Base-by-base conservation (phyloP, 2,113 vertebrate genomes). In the Mastomys natalensis region DNA sequence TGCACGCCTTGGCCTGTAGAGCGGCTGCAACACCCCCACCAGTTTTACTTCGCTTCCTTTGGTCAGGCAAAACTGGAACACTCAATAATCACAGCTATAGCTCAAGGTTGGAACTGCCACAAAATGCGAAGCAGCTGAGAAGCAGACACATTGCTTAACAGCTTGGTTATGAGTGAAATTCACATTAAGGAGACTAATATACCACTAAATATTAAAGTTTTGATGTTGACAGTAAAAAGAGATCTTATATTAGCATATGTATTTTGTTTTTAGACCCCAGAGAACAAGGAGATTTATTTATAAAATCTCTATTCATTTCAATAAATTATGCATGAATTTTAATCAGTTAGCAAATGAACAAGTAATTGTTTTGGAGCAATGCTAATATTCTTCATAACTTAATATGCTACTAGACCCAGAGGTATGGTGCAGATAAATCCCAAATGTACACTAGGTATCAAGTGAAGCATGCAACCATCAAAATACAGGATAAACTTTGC, bases 311-410 rank as follows among this genome's bases (percentile, higher is more conserved):
- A 97, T 97, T 96, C 95, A 98, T 98, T 98, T 98, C 95, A 98
- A 98, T 98, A 98, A 99, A 99, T 99, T 99, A 99, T 98, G 97
- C 97, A 99, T 99, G 98, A 98, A 98, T 98, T 99, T 98, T 99
- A 99, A 99, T 98, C 98, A 98, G 98, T 97, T 97, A 98, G 98
- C 97, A 98, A 99, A 99, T 98, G 98, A 99, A 98, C 98, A 98
- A 98, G 98, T 98, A 99, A 98, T 98, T 98, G 98, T 98, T 99
- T 98, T 97, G 91, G 97, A 98, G 98, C 92, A 98, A 98, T 98
- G 99, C 99, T 99, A 99, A 99, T 99, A 99, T 98, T 98, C 98
- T 98, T 97, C 97, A 97, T 98, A 98, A 98, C 98, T 98, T 93
- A 98, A 98, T 98, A 98, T 81, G 97, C 97, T 97, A 97, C 93